phyloP scores from a whole-genome alignment of 2,113 vertebrate genomes.

The Verasper variegatus region DNA sequence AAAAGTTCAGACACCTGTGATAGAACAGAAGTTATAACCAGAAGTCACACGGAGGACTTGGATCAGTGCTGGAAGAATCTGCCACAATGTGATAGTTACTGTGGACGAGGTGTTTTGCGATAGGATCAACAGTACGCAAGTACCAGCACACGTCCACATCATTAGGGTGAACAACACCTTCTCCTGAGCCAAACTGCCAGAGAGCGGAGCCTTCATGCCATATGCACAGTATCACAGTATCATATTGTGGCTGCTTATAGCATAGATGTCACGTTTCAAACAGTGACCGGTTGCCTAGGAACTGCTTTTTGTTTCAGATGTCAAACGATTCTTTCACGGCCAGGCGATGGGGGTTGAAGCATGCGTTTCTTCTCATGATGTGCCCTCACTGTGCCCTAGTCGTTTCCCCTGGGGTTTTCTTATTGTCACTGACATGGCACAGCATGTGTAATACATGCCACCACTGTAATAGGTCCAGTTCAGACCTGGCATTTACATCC shows the following conservation, averaged over 20 bases:
- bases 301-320: not conserved
- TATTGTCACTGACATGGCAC: not conserved
- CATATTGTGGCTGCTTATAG: too few species aligned
- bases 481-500: too few species aligned
- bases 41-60: not conserved
- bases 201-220: too few species aligned
- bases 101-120: too few species aligned
- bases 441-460: not conserved
- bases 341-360: not conserved
- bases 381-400: not conserved
- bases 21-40: too few species aligned
- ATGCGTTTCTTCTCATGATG: not conserved
- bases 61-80: too few species aligned
- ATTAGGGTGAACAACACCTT: too few species aligned
- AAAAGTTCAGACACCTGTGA: not conserved
- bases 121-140: too few species aligned
- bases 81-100: too few species aligned
- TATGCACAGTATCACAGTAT: not conserved
- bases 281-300: too few species aligned
- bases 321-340: not conserved
- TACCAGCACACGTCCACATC: too few species aligned
- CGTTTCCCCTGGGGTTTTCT: not conserved
- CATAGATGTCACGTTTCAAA: not conserved
- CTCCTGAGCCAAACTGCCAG: too few species aligned
- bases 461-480: not conserved